Evolutionary conservation across 2,888 invertebrate genomes (phyloP).

Genomic region (Schizotus pectinicornis): DNA sequence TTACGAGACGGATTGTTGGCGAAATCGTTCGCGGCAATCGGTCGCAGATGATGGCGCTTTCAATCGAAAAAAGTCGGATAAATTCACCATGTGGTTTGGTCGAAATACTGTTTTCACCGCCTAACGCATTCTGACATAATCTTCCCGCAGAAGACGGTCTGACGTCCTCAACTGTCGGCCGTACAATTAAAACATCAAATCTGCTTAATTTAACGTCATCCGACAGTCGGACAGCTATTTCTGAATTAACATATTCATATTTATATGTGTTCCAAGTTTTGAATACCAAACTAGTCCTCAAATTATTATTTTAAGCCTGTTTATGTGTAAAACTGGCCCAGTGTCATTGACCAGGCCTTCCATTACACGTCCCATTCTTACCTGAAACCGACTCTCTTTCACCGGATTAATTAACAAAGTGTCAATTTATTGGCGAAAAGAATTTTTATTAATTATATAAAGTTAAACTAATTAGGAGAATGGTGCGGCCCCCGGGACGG

Average conservation of each 20-base stretch:
- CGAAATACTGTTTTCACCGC: slow-evolving; percentile 23
- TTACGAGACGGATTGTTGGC: slow-evolving; percentile 9
- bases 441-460: slow-evolving; percentile 26
- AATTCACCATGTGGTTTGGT: slow-evolving; percentile 14
- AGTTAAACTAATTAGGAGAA: slow-evolving; percentile 20
- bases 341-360: slow-evolving; percentile 23
- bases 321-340: slow-evolving; percentile 26
- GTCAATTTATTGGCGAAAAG: slow-evolving; percentile 27
- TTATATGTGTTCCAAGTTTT: slow-evolving; percentile 35
- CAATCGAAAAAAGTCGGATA: slow-evolving; percentile 1
- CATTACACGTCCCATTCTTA: slow-evolving; percentile 12
- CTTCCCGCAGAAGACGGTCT: slow-evolving; percentile 41
- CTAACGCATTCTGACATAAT: slow-evolving; percentile 45
- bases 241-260: slow-evolving; percentile 46
- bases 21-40: slow-evolving; percentile 3
- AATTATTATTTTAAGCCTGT: slow-evolving; percentile 31
- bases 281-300: slow-evolving; percentile 29
- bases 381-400: slow-evolving; percentile 11
- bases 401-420: slow-evolving; percentile 24
- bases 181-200: slow-evolving; percentile 48
- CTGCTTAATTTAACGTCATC: slow-evolving; percentile 43
- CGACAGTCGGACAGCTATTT: slow-evolving; percentile 44
- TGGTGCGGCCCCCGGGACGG: slow-evolving; percentile 6
- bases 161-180: slow-evolving; percentile 41
- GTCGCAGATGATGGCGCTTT: neutral